Evolutionary conservation across 2,113 vertebrate species (phyloP), one percentile per base, ranked within the genome.

Genomic region (Ptilonorhynchus violaceus): DNA sequence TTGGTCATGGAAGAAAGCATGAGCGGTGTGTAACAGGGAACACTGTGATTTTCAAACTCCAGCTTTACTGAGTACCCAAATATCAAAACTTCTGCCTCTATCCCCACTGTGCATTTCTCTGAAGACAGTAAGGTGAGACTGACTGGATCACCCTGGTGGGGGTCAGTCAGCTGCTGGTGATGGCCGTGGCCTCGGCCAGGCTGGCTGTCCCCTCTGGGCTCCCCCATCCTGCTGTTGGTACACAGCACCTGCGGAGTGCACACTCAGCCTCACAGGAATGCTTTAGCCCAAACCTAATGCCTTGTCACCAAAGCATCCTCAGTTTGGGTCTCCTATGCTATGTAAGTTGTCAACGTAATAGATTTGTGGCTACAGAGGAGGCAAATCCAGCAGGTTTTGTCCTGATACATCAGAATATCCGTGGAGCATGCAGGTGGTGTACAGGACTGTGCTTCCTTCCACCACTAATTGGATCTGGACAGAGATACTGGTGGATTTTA

Each of bases 221-320:
- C 7, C 25, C 50, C 15, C 15, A 22, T 47, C 46, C 76, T 7
- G 1, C 46, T 39, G 33, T 7, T 37, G 52, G 19, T 23, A 7
- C 67, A 16, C 46, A 66, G 22, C 25, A 69, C 50, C 46, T 24
- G 16, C 23, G 44, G 39, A 55, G 35, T 35, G 37, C 35, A 46
- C 2, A 0, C 23, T 56, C 4, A 1, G 22, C 20, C 14, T 35
- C 19, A 39, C 0, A 2, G 19, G 19, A 59, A 10, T 20, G 21
- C 31, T 85, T 58, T 39, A 63, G 39, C 22, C 23, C 60, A 77
- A 9, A 28, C 22, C 39, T 10, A 46, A 68, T 15, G 11, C 33
- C 9, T 64, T 59, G 31, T n/a, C 46, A 75, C 18, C 50, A 64
- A 30, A 56, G 11, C 44, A 47, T 17, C 12, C 44, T 17, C 28